Percentiles rank a stretch among this genome's conserved stretches.
Conservation (phyloP, 2,113 vertebrate species). For the Paratilapia polleni region DNA sequence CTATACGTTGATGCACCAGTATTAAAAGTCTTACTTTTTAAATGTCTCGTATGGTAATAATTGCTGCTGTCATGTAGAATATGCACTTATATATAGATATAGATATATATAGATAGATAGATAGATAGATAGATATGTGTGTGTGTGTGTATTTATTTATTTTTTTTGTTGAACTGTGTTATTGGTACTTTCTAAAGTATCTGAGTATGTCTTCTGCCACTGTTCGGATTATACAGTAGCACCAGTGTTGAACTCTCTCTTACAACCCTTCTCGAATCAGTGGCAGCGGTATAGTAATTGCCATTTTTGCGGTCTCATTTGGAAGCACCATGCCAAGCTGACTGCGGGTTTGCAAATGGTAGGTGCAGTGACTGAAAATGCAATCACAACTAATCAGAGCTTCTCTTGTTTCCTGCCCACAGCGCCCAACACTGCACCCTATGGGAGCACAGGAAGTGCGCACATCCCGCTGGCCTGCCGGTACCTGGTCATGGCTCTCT, state of each 20-base stretch:
- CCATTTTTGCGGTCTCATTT: constrained; percentile 22
- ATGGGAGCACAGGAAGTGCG: constrained; percentile 91
- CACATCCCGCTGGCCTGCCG: constrained; percentile 92
- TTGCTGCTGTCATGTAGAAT: background rate
- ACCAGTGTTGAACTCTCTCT: background rate
- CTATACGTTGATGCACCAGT: background rate
- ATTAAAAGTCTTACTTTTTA: background rate
- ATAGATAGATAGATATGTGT: too few species aligned
- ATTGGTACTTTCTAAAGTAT: too few species aligned
- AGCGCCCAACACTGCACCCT: constrained; percentile 97
- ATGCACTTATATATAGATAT: too few species aligned
- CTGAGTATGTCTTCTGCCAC: background rate
- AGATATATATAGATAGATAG: too few species aligned
- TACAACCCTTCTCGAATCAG: constrained; percentile 11
- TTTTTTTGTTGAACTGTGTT: too few species aligned
- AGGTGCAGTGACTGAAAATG: constrained; percentile 40
- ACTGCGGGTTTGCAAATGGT: constrained; percentile 30
- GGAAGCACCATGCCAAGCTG: constrained; percentile 17
- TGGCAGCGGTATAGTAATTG: constrained; percentile 19
- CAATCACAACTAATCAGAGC: constrained; percentile 58
- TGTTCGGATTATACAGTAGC: background rate
- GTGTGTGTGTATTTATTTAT: too few species aligned
- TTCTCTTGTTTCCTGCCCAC: constrained; percentile 79
- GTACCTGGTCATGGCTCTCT: constrained; percentile 92
- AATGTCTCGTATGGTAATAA: background rate